These are phyloP conservation scores for Axinella damicornis DNA, from an alignment of 37 sponge, comb jelly and placozoan species.

Conservation along the genomic window DNA sequence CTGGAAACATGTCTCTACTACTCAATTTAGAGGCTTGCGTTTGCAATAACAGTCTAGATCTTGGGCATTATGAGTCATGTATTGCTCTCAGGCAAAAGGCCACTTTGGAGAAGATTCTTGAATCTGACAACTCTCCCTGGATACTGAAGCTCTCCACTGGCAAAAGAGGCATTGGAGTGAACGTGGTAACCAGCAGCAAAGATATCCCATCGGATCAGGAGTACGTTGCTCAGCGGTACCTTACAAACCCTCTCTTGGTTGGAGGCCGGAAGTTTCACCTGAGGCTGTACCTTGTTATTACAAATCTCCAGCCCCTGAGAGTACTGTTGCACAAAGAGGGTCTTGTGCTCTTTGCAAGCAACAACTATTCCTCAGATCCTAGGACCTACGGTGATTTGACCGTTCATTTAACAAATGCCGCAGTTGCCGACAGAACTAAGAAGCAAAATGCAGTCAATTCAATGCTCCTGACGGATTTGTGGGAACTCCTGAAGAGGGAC, in stretches of 20 bases:
- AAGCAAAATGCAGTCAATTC: conserved; percentile 65
- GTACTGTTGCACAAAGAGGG: conserved; percentile 88
- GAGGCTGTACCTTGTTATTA: conserved; percentile 82
- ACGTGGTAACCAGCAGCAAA: conserved; percentile 29
- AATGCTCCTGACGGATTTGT: conserved; percentile 79
- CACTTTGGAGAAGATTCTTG: conserved; percentile 29
- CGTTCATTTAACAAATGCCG: conserved; percentile 90
- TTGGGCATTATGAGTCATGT: too few relatives aligned
- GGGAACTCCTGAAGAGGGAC: conserved; percentile 41
- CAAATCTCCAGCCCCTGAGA: conserved; percentile 79
- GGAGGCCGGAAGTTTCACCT: conserved; percentile 86
- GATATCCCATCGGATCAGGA: conserved; percentile 56
- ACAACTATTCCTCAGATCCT: conserved; percentile 64
- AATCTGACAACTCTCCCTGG: conserved; percentile 54
- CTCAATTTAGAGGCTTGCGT: background rate
- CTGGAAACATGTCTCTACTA: background rate
- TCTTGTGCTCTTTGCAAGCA: conserved; percentile 84
- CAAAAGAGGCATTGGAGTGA: conserved; percentile 81
- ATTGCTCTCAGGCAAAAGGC: conserved; percentile 39
- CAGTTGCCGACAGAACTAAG: conserved; percentile 83
- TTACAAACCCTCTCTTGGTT: conserved; percentile 75
- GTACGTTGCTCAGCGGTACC: conserved; percentile 80
- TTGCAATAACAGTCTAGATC: background rate
- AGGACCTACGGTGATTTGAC: conserved; percentile 34
- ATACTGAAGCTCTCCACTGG: conserved; percentile 91